Percentiles rank a stretch among this genome's conserved stretches.
These are phyloP conservation scores for Theretra japonica DNA, from an alignment of 2,888 invertebrate species.

Conservation along the genomic window DNA sequence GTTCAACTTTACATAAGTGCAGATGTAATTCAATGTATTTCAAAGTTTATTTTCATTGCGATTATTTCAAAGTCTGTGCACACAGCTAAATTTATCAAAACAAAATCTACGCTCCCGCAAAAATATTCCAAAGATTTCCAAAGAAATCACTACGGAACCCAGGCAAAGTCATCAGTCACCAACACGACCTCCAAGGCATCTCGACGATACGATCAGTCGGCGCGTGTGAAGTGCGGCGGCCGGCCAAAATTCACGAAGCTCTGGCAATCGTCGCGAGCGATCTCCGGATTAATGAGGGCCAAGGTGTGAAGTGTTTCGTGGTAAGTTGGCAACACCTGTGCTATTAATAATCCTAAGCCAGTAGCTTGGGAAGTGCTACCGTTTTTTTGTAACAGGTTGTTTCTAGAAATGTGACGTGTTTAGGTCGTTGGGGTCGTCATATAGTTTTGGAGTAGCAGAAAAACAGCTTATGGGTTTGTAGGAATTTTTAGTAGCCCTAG, in stretches of 20 bases:
- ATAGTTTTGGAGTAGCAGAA: background rate
- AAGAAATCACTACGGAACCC: constrained; percentile 9
- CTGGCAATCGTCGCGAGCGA: constrained; percentile 53
- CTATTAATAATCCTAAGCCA: constrained; percentile 1
- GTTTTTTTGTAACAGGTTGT: constrained; percentile 10
- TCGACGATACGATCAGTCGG: constrained; percentile 53
- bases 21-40: too few relatives aligned
- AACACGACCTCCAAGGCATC: constrained; percentile 39
- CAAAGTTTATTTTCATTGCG: too few relatives aligned
- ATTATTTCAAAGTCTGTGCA: too few relatives aligned
- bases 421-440: background rate
- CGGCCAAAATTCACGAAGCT: constrained; percentile 50
- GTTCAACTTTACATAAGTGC: too few relatives aligned
- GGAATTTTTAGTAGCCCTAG: too few relatives aligned
- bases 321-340: constrained; percentile 11
- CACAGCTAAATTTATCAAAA: too few relatives aligned
- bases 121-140: background rate
- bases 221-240: constrained; percentile 49
- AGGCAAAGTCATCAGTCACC: constrained; percentile 24
- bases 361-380: constrained; percentile 12
- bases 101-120: background rate
- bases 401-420: background rate
- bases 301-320: constrained; percentile 48
- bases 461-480: too few relatives aligned
- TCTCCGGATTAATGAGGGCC: constrained; percentile 56